These are phyloP conservation scores for Drosophila bocki DNA, from an alignment of 1,140 invertebrate genomes.

Conservation along the genomic window DNA sequence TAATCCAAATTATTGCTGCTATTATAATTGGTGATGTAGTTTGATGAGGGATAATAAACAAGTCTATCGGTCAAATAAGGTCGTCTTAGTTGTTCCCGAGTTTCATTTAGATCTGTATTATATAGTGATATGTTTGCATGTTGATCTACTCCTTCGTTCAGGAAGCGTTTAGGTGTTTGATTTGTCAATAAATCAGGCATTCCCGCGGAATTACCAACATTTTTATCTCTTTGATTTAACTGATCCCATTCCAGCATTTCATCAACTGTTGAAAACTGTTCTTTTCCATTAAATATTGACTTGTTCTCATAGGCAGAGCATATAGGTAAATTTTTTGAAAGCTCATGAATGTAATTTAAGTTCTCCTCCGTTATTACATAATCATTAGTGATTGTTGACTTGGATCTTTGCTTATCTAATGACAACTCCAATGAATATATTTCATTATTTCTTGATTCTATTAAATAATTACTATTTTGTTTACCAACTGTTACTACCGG, in stretches of 20 bases:
- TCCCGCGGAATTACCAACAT: slow-evolving; percentile 3
- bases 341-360: slow-evolving; percentile 80
- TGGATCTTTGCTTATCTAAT: slow-evolving; percentile 1
- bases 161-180: slow-evolving; percentile 6
- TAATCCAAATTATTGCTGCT: slow-evolving; percentile 66
- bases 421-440: slow-evolving; percentile 1
- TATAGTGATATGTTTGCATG: neutral
- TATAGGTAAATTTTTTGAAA: slow-evolving; percentile 83
- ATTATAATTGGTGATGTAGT: slow-evolving; percentile 61
- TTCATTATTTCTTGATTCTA: slow-evolving; percentile 30
- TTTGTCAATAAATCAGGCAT: slow-evolving; percentile 70
- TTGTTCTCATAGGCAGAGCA: slow-evolving; percentile 83
- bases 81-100: slow-evolving; percentile 33
- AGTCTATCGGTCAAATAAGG: slow-evolving; percentile 69
- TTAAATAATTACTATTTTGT: slow-evolving; percentile 22
- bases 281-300: slow-evolving; percentile 69
- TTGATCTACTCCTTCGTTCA: neutral
- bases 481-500: slow-evolving; percentile 78
- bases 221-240: slow-evolving; percentile 14
- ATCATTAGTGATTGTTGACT: slow-evolving; percentile 20
- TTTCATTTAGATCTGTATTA: slow-evolving; percentile 38
- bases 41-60: slow-evolving; percentile 77
- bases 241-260: slow-evolving; percentile 69
- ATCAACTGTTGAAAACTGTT: slow-evolving; percentile 45
- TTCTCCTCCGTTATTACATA: slow-evolving; percentile 77